Base-by-base conservation (phyloP, 2,888 invertebrate species). In the Aplocera efformata region DNA sequence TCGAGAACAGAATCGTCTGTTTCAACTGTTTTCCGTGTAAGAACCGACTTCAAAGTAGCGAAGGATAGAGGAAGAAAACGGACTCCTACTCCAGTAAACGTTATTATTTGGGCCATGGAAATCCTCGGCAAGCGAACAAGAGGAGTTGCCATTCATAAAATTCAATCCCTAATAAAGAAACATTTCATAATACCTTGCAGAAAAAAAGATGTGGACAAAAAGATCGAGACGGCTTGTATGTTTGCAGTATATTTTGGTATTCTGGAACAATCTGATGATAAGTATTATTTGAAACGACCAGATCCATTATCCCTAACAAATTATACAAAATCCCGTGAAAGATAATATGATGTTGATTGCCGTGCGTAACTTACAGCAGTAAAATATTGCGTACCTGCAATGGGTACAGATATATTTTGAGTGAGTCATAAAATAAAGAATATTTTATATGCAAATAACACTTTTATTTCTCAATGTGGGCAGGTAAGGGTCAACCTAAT, bases 401-500 rank as follows among this genome's bases (percentile, higher is more conserved):
- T n/a, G n/a, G n/a, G n/a, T 17, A 25, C 38, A 32, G 9, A 20
- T 10, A n/a, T n/a, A 20, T 17, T 37, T 21, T 29, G 9, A 35
- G 34, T 44, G 31, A 22, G 34, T 30, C 21, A 22, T 32, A 22
- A 26, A 40, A 36, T 45, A 45, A 42, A 34, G 10, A 30, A 45
- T 29, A 21, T 41, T 35, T 35, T 24, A 32, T 28, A 25, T 29
- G 24, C 27, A 29, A 35, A 51, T 34, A 24, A 20, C 31, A 24
- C 39, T 36, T 42, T 42, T 37, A 36, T 36, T 42, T 36, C 36
- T 36, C 32, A 31, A 36, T 96, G 57, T 96, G 96, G 90, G 95
- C 23, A 32, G 27, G 35, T 30, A 32, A 31, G 10, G 23, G 27
- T 23, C 17, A 21, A 27, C 27, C 29, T 31, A 31, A 32, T 34